phyloP scores from a whole-genome alignment of 2,888 invertebrate species.

The Drosophila buzzatii region DNA sequence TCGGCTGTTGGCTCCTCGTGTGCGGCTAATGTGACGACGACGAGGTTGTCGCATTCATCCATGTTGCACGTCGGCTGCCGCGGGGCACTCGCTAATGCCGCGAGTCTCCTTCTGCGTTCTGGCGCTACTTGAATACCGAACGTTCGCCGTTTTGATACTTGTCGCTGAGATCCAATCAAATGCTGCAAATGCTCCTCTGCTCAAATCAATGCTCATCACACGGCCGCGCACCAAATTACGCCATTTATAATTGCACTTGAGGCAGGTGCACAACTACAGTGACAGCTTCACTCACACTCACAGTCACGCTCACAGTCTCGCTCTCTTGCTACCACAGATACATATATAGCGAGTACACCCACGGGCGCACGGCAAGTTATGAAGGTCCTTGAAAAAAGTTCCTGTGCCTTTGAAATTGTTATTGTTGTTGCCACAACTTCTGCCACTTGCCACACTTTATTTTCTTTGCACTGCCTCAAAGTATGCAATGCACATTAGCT shows the following conservation, averaged over 20 bases:
- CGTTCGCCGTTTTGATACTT: slow-evolving; percentile 50
- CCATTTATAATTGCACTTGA: slow-evolving; percentile 76
- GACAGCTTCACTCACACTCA: background rate
- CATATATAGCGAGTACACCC: slow-evolving; percentile 4
- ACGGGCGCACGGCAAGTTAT: slow-evolving; percentile 42
- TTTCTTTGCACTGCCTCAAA: slow-evolving; percentile 39
- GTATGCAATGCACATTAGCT: slow-evolving; percentile 52
- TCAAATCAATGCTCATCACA: slow-evolving; percentile 61
- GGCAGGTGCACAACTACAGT: slow-evolving; percentile 41
- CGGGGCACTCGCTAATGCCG: slow-evolving; percentile 78
- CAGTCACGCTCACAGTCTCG: background rate
- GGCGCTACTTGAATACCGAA: slow-evolving; percentile 49
- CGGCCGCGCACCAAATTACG: slow-evolving; percentile 71
- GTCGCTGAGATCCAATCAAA: slow-evolving; percentile 24
- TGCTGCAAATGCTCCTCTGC: slow-evolving; percentile 15
- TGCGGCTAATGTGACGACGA: slow-evolving; percentile 84
- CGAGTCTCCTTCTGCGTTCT: slow-evolving; percentile 64
- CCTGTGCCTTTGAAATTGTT: slow-evolving; percentile 36
- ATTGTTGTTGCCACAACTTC: background rate
- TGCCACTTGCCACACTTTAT: slow-evolving; percentile 16
- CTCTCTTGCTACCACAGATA: background rate
- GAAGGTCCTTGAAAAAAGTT: slow-evolving; percentile 74
- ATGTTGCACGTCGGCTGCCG: slow-evolving; percentile 83
- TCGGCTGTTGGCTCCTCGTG: slow-evolving; percentile 72
- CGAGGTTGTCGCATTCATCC: slow-evolving; percentile 86